Base-by-base conservation (phyloP, 1,140 invertebrate species). In the Rhopalosiphum padi region DNA sequence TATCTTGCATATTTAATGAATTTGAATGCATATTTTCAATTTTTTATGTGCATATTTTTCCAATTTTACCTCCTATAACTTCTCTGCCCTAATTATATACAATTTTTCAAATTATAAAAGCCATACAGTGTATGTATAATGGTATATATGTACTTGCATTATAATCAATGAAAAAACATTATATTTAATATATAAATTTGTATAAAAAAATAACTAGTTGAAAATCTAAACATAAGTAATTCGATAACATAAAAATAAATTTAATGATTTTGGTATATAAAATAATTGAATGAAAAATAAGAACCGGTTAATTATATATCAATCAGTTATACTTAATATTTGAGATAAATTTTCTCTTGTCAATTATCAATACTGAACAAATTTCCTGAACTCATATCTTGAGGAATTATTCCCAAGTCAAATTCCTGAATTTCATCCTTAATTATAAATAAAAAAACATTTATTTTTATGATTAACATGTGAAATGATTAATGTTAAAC, bases 401-500 rank as follows among this genome's bases (percentile, higher is more conserved):
- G 46, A 37, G 91, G 37, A 35, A 85, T 37, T 53, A 85, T 53
- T 37, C 85, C 91, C 83, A 82, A 48, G 23, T 53, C n/a, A 41
- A 37, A 85, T 41, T 30, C 46, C 23, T 30, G 9, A 23, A 48
- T 22, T 43, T 92, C 91, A 55, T 86, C 91, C 91, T 93, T 55
- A 51, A 83, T 83, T 15, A 35, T 35, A 77, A 77, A 46, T 51
- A 18, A 2, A 53, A 85, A 53, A 85, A 21, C 4, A 68, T 68
- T 5, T 21, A 77, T n/a, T n/a, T n/a, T 68, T n/a, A n/a, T 51
- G 15, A n/a, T 77, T 18, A 77, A 77, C 15, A n/a, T 9, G 5
- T 77, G 60, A 77, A 77, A 77, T 18, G 18, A 77, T 77, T 5
- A 18, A 4, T 48, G 37, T 35, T 15, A 51, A 83, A 93, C 95